Percentiles rank a stretch among this genome's conserved stretches.
Evolutionary conservation across 2,888 invertebrate genomes (phyloP).

Genomic region (Heteromurus nitidus): DNA sequence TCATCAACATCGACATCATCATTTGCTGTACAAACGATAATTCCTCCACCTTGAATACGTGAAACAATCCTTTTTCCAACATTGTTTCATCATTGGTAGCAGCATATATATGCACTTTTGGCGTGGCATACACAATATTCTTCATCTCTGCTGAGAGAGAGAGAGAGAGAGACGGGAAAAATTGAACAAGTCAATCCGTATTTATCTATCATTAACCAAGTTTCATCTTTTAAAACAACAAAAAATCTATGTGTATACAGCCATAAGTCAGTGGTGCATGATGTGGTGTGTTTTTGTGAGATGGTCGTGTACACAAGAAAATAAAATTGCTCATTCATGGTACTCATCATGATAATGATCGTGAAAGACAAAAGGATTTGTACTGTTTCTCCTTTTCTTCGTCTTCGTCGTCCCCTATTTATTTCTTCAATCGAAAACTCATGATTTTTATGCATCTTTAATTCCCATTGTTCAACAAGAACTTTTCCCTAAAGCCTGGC

Average conservation of each 20-base stretch:
- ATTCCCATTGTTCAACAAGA: constrained; percentile 43
- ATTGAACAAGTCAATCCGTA: constrained; percentile 40
- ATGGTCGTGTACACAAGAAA: not conserved
- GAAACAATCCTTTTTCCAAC: constrained; percentile 27
- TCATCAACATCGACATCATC: constrained; percentile 1
- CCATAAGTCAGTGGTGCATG: too few species aligned
- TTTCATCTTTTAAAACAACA: constrained; percentile 13
- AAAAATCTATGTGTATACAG: too few species aligned
- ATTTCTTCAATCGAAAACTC: constrained; percentile 48
- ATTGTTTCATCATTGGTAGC: not conserved
- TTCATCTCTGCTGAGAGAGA: too few species aligned
- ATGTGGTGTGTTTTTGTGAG: constrained; percentile 6
- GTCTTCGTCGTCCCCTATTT: too few species aligned
- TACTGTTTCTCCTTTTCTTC: not conserved
- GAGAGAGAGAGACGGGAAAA: constrained; percentile 32
- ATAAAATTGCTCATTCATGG: constrained; percentile 54
- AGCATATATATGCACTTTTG: too few species aligned
- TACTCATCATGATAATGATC: constrained; percentile 6
- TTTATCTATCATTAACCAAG: constrained; percentile 60
- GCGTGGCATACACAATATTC: too few species aligned
- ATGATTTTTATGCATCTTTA: constrained; percentile 59
- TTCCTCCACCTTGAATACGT: constrained; percentile 14
- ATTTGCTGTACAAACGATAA: not conserved
- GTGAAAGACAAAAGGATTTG: not conserved
- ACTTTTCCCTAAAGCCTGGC: too few species aligned